Conservation (phyloP, 2,113 vertebrate species). For the Bos javanicus region DNA sequence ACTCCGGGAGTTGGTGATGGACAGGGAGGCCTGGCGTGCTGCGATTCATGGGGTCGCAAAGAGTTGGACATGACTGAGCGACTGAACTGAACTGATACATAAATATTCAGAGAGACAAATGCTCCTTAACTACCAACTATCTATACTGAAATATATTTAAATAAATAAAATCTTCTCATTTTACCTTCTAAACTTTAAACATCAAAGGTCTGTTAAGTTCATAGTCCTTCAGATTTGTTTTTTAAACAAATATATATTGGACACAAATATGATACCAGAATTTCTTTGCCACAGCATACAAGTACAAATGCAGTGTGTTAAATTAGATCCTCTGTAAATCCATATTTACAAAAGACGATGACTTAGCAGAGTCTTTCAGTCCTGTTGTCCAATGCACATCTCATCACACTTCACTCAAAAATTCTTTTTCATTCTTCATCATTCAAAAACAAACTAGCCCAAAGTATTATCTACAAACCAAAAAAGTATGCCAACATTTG, state of each 20-base stretch:
- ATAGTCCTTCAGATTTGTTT: background rate
- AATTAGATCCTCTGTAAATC: background rate
- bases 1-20: too few species aligned
- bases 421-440: background rate
- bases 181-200: slow-evolving; percentile 13
- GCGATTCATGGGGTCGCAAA: too few species aligned
- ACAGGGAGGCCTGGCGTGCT: too few species aligned
- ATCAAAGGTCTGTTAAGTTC: background rate
- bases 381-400: background rate
- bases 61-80: too few species aligned
- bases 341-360: background rate
- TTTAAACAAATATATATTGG: background rate
- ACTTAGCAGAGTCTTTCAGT: background rate
- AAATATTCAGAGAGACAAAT: background rate
- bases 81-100: background rate
- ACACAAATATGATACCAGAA: background rate
- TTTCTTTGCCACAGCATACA: background rate
- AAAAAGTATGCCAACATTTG: background rate
- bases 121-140: background rate
- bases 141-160: background rate
- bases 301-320: background rate
- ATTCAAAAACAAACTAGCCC: background rate
- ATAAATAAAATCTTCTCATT: background rate
- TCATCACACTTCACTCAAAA: background rate
- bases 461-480: background rate